Conservation (phyloP, 2,888 invertebrate species). For the Rhamphomyia laevipes region DNA sequence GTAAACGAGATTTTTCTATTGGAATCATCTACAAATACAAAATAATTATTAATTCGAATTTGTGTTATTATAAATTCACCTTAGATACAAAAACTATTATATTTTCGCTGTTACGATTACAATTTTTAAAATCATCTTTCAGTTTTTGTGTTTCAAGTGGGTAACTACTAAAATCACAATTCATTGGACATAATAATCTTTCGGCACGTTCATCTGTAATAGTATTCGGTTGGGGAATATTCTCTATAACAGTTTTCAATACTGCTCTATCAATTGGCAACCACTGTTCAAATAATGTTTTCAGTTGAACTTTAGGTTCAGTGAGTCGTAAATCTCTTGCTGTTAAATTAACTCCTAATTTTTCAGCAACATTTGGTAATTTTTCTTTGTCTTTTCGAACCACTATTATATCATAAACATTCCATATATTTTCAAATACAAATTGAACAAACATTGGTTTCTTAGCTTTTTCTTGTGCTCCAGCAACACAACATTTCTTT, state of each 20-base stretch:
- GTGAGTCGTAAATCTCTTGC: constrained; percentile 66
- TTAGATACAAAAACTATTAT: constrained; percentile 38
- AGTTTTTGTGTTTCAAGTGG: constrained; percentile 57
- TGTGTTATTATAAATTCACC: constrained; percentile 9
- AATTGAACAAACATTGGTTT: constrained; percentile 88
- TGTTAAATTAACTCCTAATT: constrained; percentile 63
- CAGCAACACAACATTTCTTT: constrained; percentile 68
- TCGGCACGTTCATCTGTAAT: constrained; percentile 68
- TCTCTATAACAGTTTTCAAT: constrained; percentile 66
- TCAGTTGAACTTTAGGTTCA: constrained; percentile 66
- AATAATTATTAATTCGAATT: neutral
- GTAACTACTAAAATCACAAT: constrained; percentile 53
- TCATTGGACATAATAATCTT: constrained; percentile 65
- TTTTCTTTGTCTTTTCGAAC: constrained; percentile 65
- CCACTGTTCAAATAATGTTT: constrained; percentile 80
- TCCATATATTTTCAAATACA: constrained; percentile 82
- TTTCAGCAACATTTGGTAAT: constrained; percentile 52
- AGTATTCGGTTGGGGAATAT: constrained; percentile 71
- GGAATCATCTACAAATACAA: constrained; percentile 82
- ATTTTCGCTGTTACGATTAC: constrained; percentile 57
- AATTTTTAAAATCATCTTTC: constrained; percentile 56
- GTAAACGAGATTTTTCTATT: constrained; percentile 59
- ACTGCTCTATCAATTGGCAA: constrained; percentile 72
- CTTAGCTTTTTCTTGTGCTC: constrained; percentile 86
- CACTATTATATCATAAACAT: constrained; percentile 73